These are phyloP conservation scores for Montipora cactus DNA, from an alignment of 64 coral and sea anemone species.

Conservation along the genomic window DNA sequence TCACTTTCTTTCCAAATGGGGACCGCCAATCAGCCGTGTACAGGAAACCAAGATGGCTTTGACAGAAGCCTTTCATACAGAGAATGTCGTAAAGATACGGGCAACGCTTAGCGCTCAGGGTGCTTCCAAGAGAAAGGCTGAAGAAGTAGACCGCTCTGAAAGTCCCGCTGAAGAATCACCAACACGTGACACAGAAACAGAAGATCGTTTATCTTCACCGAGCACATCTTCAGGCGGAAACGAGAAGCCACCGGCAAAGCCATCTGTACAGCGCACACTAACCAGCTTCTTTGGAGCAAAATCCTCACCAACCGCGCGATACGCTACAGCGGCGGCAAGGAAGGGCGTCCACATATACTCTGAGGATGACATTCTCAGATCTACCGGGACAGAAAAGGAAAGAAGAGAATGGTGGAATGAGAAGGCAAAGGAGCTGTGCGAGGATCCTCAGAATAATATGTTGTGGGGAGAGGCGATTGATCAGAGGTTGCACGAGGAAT, in stretches of 20 bases:
- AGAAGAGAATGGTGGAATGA: not conserved
- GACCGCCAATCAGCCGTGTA: not conserved
- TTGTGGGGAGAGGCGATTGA: not conserved
- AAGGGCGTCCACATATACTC: not conserved
- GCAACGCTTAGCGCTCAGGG: not conserved
- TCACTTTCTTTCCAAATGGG: not conserved
- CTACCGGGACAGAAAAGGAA: not conserved
- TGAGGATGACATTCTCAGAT: not conserved
- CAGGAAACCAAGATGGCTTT: not conserved
- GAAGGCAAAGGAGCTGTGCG: not conserved
- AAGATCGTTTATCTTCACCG: not conserved
- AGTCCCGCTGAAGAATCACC: no score
- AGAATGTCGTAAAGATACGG: not conserved
- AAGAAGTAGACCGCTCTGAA: no score
- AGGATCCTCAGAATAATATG: not conserved
- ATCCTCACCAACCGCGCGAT: not conserved
- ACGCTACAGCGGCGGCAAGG: not conserved
- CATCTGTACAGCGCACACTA: not conserved
- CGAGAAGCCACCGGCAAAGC: not conserved
- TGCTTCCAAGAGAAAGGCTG: no score
- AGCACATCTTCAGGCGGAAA: not conserved
- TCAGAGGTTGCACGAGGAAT: not conserved
- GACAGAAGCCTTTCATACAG: not conserved
- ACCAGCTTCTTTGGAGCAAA: not conserved
- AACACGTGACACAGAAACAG: no score